Evolutionary conservation across 2,888 invertebrate genomes (phyloP), one percentile per base, ranked within the genome.

Genomic region (Cacoxenus indagator): DNA sequence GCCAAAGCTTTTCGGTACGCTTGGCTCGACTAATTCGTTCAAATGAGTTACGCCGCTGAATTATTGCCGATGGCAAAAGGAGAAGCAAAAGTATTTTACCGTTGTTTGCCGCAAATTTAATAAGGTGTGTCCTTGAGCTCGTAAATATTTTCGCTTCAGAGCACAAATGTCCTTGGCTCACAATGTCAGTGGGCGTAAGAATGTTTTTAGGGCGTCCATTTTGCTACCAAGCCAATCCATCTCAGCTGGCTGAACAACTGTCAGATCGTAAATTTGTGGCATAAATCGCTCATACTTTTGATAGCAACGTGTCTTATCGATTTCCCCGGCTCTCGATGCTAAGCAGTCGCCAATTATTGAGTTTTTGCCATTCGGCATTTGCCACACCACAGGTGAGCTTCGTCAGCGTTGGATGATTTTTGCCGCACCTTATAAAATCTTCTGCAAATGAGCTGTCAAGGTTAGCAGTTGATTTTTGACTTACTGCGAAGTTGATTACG

Each of bases 371-470:
- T n/a, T n/a, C n/a, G n/a, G n/a, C n/a, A 27, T 11, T 27, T 27
- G 27, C n/a, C n/a, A 29, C n/a, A 27, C n/a, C 57, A 57, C 2
- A 51, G 51, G 51, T 22, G 51, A 51, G 51, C 51, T 19, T 22
- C 17, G 22, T n/a, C n/a, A n/a, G n/a, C n/a, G n/a, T n/a, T n/a
- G n/a, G n/a, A n/a, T n/a, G 17, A 11, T 55, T n/a, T 9, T 6
- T 27, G 26, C 55, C 37, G 17, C 31, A 29, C 37, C 17, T 19
- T 4, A 31, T 59, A 62, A 62, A 43, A 62, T 22, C 14, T 45
- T 43, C 70, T 72, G 65, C 77, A 81, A 82, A 80, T 81, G 82
- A 78, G 78, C 73, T 79, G 76, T 78, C 75, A 73, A 62, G 29
- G 55, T 69, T 71, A 67, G 65, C 64, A 66, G 70, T 66, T 65